Evolutionary conservation across 2,797 vertebrate genomes (phyloP), one percentile per base, ranked within the genome.

Genomic region (Acropternis orthonyx): DNA sequence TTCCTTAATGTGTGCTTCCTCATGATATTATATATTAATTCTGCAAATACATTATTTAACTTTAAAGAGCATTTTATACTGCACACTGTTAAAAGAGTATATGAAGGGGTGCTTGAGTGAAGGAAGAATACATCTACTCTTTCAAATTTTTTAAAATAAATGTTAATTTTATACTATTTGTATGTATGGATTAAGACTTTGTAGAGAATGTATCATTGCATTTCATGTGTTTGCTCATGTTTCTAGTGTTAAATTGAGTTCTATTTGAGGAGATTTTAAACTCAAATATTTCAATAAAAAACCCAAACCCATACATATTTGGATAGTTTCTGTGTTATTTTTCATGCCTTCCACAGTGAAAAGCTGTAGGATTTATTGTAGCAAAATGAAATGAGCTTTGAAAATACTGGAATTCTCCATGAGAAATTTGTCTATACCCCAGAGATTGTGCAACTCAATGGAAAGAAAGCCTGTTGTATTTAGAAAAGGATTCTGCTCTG

Each of bases 1-100:
- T 43, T 66, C 55, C 72, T 89, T 95, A 83, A 51, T 44, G 16
- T 66, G 18, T 83, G 14, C 51, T 78, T 93, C 54, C 65, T 91
- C 58, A 26, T 85, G 76, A 43, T 84, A 72, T 75, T 90, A 87
- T 52, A 72, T 93, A 92, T 92, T 95, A 81, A 85, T 68, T 88
- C 52, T 96, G 58, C 48, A 81, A 85, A 89, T 91, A 41, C 30
- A 74, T 94, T 96, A 89, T 93, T 95, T 79, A 95, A 86, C 51
- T 54, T 61, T 59, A 66, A 91, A 59, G 75, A 93, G 10, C 32
- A 44, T 88, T 90, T 82, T 72, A 75, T 75, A 32, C 46, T 89
- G 28, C 48, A 73, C 76, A 43, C 56, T 80, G 48, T 71, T 85
- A 65, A 79, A 89, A 74, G 52, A 23, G 37, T 1, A 0, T 81